phyloP scores from a whole-genome alignment of 2,797 vertebrate genomes.

The Dermochelys coriacea region DNA sequence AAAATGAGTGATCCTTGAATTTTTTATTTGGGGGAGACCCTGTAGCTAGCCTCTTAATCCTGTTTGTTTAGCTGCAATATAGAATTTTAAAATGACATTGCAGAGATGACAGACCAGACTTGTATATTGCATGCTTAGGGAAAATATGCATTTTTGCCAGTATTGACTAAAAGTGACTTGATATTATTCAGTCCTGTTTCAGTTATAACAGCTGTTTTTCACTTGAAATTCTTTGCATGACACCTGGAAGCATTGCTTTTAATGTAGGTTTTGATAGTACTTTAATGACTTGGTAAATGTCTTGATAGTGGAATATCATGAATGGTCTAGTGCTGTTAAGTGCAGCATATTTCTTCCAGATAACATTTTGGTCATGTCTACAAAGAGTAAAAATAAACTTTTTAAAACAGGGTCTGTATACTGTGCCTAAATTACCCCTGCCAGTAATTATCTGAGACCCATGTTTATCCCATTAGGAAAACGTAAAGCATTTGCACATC shows the following conservation, averaged over 20 bases:
- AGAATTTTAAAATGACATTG: neutral
- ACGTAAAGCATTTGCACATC: neutral
- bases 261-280: neutral
- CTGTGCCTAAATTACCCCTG: neutral
- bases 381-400: neutral
- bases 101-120: neutral
- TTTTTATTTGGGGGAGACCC: neutral
- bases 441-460: neutral
- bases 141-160: neutral
- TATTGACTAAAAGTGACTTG: neutral
- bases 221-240: neutral
- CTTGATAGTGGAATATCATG: neutral
- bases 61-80: neutral
- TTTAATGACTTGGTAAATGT: neutral
- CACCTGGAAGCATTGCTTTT: neutral
- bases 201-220: neutral
- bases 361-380: neutral
- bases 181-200: neutral
- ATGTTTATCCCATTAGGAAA: constrained; percentile 3
- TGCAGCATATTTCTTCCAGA: neutral
- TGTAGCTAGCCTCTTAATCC: neutral
- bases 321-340: neutral
- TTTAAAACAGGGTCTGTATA: neutral
- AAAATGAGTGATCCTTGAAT: neutral
- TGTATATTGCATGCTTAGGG: neutral